Percentiles rank a stretch among this genome's conserved stretches.
Evolutionary conservation across 2,888 invertebrate genomes (phyloP).

Genomic region (Ormyrus nitidulus): DNA sequence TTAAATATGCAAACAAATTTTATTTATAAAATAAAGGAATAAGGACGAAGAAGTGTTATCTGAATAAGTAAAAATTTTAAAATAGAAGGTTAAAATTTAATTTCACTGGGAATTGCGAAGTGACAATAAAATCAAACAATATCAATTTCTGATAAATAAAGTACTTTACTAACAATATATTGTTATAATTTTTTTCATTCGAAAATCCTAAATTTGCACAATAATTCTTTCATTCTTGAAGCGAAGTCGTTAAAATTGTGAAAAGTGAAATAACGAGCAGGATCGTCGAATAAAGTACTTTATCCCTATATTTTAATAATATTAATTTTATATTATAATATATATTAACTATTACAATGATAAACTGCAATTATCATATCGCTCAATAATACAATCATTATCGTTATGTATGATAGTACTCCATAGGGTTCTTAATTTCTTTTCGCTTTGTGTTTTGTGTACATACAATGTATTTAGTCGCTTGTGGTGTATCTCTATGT

Average conservation of each 20-base stretch:
- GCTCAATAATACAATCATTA: constrained; percentile 63
- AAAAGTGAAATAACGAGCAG: constrained; percentile 54
- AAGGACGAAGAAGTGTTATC: too few species aligned
- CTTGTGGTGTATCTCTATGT: constrained; percentile 47
- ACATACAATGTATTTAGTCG: constrained; percentile 55
- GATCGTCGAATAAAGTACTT: constrained; percentile 62
- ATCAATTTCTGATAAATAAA: constrained; percentile 55
- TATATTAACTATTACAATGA: constrained; percentile 67
- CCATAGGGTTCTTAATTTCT: constrained; percentile 53
- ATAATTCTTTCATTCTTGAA: constrained; percentile 42
- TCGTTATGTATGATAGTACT: constrained; percentile 59
- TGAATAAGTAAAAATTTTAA: constrained; percentile 1
- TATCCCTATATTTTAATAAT: constrained; percentile 64
- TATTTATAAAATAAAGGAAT: not conserved
- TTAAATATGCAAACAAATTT: not conserved
- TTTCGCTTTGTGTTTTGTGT: constrained; percentile 55
- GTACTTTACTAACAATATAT: constrained; percentile 58
- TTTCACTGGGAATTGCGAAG: constrained; percentile 26
- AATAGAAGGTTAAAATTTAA: constrained; percentile 41
- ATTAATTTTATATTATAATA: constrained; percentile 63
- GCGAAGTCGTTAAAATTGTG: constrained; percentile 50
- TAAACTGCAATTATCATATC: constrained; percentile 63
- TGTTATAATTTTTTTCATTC: constrained; percentile 52
- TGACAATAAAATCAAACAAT: constrained; percentile 47
- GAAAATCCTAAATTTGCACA: constrained; percentile 45